Evolutionary conservation across 2,797 vertebrate genomes (phyloP), one percentile per base, ranked within the genome.

Genomic region (Phrynocephalus guinanensis): DNA sequence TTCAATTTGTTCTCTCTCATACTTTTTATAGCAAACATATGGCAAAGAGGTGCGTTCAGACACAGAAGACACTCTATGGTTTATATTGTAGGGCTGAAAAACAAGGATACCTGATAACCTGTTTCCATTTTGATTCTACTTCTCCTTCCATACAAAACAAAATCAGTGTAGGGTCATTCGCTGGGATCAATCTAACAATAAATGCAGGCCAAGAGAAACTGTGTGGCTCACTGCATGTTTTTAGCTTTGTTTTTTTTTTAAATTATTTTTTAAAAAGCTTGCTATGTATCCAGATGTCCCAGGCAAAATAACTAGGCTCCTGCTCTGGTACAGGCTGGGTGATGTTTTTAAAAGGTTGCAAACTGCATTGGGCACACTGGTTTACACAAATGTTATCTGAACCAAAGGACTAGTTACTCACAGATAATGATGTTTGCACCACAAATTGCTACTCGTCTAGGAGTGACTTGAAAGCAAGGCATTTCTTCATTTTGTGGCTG

Each of bases 81-180:
- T 71, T 66, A 52, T 68, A 63, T 63, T 72, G 33, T 15, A 11
- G n/a, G 52, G 48, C 20, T 79, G 82, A 71, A 84, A 8, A 48
- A 38, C 28, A 50, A 16, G 11, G 22, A 50, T 79, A 22, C 83
- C 87, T 80, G 68, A 84, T 75, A 85, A 44, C 30, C 70, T 88
- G 2, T 79, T 73, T 82, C 24, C 68, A 67, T 80, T 85, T 72
- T 67, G 15, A 9, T 72, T 26, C 13, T 13, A 10, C 80, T 84
- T 75, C 52, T 66, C 66, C 13, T 52, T 28, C 8, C 66, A 33
- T 24, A 33, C 28, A 48, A 81, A 80, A 81, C 44, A 50, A 73
- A 88, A 88, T 79, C 66, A 60, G 20, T 80, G 83, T 82, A 63
- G 18, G 20, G 73, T 79, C 66, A 22, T 80, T 80, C 52, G 26